phyloP scores from a whole-genome alignment of 2,888 invertebrate species.

The Anagyrus pseudococci region DNA sequence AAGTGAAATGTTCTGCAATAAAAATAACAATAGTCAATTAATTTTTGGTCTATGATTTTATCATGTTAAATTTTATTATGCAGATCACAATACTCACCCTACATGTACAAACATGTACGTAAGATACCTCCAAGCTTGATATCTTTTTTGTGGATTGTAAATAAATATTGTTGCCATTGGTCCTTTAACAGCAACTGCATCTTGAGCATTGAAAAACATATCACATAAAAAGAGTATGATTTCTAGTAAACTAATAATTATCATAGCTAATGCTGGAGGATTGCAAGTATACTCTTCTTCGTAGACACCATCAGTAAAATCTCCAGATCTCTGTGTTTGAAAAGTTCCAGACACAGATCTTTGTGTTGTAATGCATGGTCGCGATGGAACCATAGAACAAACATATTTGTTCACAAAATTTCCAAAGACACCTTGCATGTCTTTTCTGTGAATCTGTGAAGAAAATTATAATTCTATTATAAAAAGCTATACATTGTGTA shows the following conservation, averaged over 20 bases:
- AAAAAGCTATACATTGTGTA: background rate
- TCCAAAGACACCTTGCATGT: slow-evolving; percentile 71
- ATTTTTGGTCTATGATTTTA: background rate
- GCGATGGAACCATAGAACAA: slow-evolving; percentile 66
- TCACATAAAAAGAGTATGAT: slow-evolving; percentile 70
- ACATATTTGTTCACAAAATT: slow-evolving; percentile 71
- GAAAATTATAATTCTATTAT: background rate
- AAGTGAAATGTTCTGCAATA: slow-evolving; percentile 79
- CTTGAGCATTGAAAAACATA: slow-evolving; percentile 44
- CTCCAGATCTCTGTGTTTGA: slow-evolving; percentile 62
- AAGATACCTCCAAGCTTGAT: slow-evolving; percentile 91
- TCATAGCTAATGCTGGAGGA: slow-evolving; percentile 92
- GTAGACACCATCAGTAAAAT: slow-evolving; percentile 75
- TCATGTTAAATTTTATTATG: background rate
- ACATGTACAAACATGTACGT: slow-evolving; percentile 97
- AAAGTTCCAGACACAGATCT: slow-evolving; percentile 45
- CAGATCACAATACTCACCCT: slow-evolving; percentile 68
- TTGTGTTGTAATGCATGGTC: slow-evolving; percentile 56
- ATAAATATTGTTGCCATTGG: slow-evolving; percentile 84
- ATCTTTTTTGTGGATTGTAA: slow-evolving; percentile 84
- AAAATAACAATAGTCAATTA: background rate
- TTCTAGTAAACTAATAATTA: slow-evolving; percentile 86
- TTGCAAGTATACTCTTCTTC: slow-evolving; percentile 91
- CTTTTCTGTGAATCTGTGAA: slow-evolving; percentile 58
- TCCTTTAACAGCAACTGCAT: slow-evolving; percentile 64